Evolutionary conservation across 2,797 vertebrate species (phyloP).

Genomic region (Hapalemur alaotrensis): DNA sequence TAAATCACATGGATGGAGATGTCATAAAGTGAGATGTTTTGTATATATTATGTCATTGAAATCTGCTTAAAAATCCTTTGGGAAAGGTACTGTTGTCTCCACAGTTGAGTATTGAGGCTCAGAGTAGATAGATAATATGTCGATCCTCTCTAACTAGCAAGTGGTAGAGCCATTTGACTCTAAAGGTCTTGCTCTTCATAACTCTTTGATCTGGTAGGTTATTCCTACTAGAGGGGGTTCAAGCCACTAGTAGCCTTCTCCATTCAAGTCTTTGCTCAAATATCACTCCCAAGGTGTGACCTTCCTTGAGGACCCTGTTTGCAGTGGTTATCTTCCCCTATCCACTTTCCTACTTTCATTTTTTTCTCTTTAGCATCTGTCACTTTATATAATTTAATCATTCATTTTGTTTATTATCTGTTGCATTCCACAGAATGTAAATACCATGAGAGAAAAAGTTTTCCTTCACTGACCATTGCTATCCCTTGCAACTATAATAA

Average conservation of each 20-base stretch:
- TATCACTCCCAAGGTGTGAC: not conserved
- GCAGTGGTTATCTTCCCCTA: not conserved
- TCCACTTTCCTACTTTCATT: not conserved
- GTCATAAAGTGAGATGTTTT: not conserved
- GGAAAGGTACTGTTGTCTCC: not conserved
- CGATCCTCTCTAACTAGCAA: not conserved
- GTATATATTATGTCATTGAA: not conserved
- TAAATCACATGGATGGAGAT: not conserved
- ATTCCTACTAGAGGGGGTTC: not conserved
- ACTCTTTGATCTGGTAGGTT: not conserved
- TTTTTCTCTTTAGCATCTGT: not conserved
- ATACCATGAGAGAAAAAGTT: not conserved
- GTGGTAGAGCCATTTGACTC: not conserved
- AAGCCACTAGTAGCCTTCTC: not conserved
- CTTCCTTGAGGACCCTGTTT: not conserved
- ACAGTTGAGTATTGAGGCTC: not conserved
- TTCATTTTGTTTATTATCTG: not conserved
- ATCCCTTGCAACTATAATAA: not conserved
- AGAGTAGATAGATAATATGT: not conserved
- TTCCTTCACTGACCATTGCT: not conserved
- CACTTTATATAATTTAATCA: not conserved
- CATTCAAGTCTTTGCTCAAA: not conserved
- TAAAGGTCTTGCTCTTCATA: not conserved
- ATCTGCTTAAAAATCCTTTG: not conserved
- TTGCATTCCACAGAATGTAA: not conserved